phyloP scores from a whole-genome alignment of 2,113 vertebrate species.

The Gallinago paraguaiae region DNA sequence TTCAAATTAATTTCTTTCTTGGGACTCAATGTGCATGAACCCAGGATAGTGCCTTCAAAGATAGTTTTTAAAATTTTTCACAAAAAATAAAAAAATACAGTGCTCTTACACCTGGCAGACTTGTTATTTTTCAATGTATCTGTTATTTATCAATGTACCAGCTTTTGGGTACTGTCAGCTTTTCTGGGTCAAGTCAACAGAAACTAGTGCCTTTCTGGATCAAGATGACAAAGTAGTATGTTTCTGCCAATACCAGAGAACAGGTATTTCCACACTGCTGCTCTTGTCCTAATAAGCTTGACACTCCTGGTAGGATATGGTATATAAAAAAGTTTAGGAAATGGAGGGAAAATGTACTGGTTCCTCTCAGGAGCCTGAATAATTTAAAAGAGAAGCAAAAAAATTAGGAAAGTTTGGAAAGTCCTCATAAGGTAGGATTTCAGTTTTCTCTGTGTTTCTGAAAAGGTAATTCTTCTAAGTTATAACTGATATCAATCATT shows the following conservation, averaged over 20 bases:
- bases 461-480: background rate
- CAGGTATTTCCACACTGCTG: background rate
- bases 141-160: background rate
- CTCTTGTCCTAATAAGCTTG: background rate
- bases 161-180: background rate
- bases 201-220: background rate
- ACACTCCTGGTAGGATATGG: background rate
- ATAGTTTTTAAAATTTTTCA: background rate
- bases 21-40: rapidly evolving
- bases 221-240: background rate
- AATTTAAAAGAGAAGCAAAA: background rate
- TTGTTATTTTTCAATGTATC: background rate
- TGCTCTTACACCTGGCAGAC: background rate
- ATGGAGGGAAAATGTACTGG: background rate
- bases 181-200: background rate
- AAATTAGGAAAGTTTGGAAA: background rate
- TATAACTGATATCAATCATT: background rate
- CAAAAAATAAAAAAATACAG: background rate
- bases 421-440: background rate
- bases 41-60: background rate
- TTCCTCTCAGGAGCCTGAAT: background rate
- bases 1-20: background rate
- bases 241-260: background rate
- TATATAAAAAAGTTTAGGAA: background rate
- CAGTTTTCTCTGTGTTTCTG: background rate